phyloP scores from a whole-genome alignment of 1,140 invertebrate genomes.

The Berghia stephanieae region DNA sequence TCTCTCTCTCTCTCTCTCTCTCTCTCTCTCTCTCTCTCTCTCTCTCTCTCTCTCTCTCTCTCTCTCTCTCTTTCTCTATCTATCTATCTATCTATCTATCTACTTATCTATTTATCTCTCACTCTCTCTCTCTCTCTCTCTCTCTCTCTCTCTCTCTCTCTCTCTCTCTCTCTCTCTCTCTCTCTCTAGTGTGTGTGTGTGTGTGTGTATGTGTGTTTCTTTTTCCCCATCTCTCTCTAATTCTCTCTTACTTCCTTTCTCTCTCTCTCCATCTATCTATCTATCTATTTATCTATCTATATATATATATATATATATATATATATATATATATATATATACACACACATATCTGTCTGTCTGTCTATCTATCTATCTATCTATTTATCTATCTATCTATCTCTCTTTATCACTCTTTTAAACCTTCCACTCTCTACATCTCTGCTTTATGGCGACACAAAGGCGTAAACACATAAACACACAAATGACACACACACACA shows the following conservation, averaged over 20 bases:
- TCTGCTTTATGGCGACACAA: background rate
- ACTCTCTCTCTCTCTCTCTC: conserved; percentile 9
- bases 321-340: background rate
- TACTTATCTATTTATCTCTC: background rate
- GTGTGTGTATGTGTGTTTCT: no score
- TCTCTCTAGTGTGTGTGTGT: no score
- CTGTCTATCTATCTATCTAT: no score
- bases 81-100: background rate
- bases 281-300: no score
- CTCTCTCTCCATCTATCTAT: no score
- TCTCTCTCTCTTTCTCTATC: background rate
- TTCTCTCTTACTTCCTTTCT: no score
- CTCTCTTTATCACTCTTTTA: background rate
- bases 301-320: background rate
- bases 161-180: no score
- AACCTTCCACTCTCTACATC: background rate
- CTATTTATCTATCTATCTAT: no score
- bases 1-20: conserved; percentile 30
- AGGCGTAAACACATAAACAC: conserved; percentile 10
- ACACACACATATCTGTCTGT: no score
- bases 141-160: background rate
- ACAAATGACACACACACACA: conserved; percentile 23
- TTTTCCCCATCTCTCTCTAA: no score
- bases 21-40: conserved; percentile 27
- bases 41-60: conserved; percentile 16